These are phyloP conservation scores for Pachypsylla venusta DNA, from an alignment of 1,140 invertebrate species.

Conservation along the genomic window DNA sequence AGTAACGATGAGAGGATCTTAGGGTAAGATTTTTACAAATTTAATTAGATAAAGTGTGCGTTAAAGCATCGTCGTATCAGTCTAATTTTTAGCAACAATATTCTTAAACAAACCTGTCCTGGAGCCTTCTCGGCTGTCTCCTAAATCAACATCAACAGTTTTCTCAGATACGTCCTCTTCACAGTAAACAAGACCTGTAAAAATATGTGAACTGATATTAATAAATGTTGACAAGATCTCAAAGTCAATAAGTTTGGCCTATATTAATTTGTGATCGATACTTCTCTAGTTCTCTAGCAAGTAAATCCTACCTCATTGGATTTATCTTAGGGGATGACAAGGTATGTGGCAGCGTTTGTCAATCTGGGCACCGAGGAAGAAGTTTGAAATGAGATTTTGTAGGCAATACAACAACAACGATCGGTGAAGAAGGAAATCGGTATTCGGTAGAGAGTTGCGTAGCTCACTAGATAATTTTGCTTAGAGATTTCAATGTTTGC, in stretches of 20 bases:
- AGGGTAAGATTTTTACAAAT: not conserved
- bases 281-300: too few relatives aligned
- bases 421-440: too few relatives aligned
- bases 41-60: not conserved
- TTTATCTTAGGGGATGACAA: too few relatives aligned
- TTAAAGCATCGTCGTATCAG: not conserved
- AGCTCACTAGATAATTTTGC: too few relatives aligned
- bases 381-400: too few relatives aligned
- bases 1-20: not conserved
- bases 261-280: too few relatives aligned
- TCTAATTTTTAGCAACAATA: constrained; percentile 12
- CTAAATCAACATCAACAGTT: constrained; percentile 56
- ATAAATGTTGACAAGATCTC: constrained; percentile 19
- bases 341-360: too few relatives aligned
- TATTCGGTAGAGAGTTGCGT: too few relatives aligned
- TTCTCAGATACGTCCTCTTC: constrained; percentile 34
- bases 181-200: constrained; percentile 29
- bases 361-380: too few relatives aligned
- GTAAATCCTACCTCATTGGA: too few relatives aligned
- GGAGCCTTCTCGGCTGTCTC: constrained; percentile 62
- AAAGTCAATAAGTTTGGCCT: constrained; percentile 20
- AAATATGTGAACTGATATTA: constrained; percentile 17
- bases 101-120: constrained; percentile 50
- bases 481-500: too few relatives aligned
- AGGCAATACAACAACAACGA: too few relatives aligned